Conservation (phyloP, 92 coral and sea anemone genomes). For the Metridium senile region DNA sequence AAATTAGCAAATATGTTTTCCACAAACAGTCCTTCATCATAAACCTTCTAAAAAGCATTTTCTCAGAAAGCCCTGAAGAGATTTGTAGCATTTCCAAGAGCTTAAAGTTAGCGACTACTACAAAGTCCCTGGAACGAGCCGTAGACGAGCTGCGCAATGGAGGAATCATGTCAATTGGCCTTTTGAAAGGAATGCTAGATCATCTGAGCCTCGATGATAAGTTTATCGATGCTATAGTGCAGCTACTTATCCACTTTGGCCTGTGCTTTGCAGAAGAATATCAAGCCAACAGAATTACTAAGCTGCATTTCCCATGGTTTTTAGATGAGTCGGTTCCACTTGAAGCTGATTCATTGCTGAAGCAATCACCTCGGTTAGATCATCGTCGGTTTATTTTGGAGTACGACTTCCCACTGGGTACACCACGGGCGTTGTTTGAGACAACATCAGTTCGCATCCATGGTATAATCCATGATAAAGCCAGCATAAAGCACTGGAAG, state of each 20-base stretch:
- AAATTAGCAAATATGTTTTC: constrained; percentile 55
- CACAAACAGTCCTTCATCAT: constrained; percentile 64
- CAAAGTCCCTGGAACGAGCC: constrained; percentile 25
- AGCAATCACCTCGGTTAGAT: not conserved
- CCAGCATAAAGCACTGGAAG: constrained; percentile 61
- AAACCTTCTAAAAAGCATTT: constrained; percentile 48
- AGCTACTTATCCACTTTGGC: constrained; percentile 61
- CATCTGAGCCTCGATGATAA: constrained; percentile 34
- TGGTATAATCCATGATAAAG: constrained; percentile 38
- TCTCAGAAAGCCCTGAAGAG: constrained; percentile 38
- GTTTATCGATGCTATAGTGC: constrained; percentile 56
- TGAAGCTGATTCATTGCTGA: constrained; percentile 16
- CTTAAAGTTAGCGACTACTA: constrained; percentile 18
- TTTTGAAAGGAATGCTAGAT: constrained; percentile 51
- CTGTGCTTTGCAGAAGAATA: constrained; percentile 39
- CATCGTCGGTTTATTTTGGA: constrained; percentile 39
- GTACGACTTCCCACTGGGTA: constrained; percentile 52
- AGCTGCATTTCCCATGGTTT: constrained; percentile 72
- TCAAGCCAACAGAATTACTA: constrained; percentile 13
- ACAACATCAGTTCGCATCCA: constrained; percentile 55
- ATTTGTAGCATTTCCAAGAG: not conserved
- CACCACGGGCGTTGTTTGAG: constrained; percentile 56
- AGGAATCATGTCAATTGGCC: constrained; percentile 53
- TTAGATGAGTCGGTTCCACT: constrained; percentile 36
- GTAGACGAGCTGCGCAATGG: constrained; percentile 42